A percentile compares a stretch with the other conserved stretches of the same genome.
Conservation (phyloP, 2,888 invertebrate genomes). For the Caenorhabditis macrosperma region DNA sequence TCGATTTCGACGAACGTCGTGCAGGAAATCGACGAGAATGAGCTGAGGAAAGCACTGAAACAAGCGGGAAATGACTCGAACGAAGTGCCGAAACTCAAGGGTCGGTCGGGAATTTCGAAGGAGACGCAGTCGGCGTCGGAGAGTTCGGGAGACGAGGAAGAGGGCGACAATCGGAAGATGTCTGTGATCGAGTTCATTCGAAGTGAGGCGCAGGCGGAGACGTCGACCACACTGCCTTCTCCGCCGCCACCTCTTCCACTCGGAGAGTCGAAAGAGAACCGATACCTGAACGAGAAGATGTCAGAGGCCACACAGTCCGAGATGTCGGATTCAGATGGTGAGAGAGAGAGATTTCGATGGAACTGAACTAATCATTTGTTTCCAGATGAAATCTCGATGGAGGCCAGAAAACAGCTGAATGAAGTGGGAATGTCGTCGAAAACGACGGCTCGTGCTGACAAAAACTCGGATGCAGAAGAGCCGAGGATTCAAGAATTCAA, state of each 20-base stretch:
- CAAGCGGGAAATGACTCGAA: slow-evolving; percentile 32
- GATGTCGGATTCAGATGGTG: slow-evolving; percentile 46
- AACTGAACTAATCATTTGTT: background rate
- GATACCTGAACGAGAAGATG: slow-evolving; percentile 25
- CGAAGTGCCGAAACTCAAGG: slow-evolving; percentile 27
- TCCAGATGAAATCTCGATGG: slow-evolving; percentile 25
- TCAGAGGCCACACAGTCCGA: slow-evolving; percentile 52
- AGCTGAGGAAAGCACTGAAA: slow-evolving; percentile 39
- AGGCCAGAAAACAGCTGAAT: slow-evolving; percentile 14
- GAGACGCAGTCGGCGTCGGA: slow-evolving; percentile 35
- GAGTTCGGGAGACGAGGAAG: slow-evolving; percentile 13
- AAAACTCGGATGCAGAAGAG: slow-evolving; percentile 28
- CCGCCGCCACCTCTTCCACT: slow-evolving; percentile 1
- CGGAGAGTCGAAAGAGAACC: background rate
- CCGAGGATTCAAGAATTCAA: slow-evolving; percentile 26
- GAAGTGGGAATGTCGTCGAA: slow-evolving; percentile 46
- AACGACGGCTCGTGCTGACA: slow-evolving; percentile 48
- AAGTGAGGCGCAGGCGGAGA: slow-evolving; percentile 38
- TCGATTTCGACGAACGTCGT: slow-evolving; percentile 57
- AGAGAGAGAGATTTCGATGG: too few species aligned
- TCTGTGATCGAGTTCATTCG: slow-evolving; percentile 54
- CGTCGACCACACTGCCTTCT: slow-evolving; percentile 12
- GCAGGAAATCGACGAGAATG: slow-evolving; percentile 52
- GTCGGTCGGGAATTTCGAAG: slow-evolving; percentile 40
- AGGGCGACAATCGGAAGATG: slow-evolving; percentile 45